Base-by-base conservation (phyloP, 2,113 vertebrate genomes). In the Sialia sialis region DNA sequence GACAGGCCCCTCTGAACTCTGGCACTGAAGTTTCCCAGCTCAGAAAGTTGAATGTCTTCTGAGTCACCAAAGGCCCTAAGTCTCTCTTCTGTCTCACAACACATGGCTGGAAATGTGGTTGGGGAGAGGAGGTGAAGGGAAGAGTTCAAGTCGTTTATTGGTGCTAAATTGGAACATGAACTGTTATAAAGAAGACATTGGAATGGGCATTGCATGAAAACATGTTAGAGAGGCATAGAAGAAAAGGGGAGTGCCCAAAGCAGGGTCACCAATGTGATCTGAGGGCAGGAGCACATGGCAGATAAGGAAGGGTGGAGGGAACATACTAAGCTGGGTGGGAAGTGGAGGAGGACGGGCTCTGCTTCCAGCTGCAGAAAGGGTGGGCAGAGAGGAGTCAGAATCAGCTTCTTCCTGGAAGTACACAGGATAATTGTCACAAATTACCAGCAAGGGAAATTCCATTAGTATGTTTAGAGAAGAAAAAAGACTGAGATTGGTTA, bases 381-480 rank as follows among this genome's bases (percentile, higher is more conserved):
- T 73, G 46, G 14, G 11, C 30, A 3, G 58, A 88, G 21, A 83
- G 30, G 52, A 87, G 58, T 18, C 63, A 43, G 32, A 41, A 22
- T 19, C 80, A 70, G 55, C 38, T 46, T 77, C 38, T 51, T 67
- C 77, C 70, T 12, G 2, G 58, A 83, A 81, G 26, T 68, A 8
- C 29, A 34, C 44, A 38, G 55, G 32, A 23, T 66, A 75, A 68
- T 54, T 38, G 54, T 72, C 82, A 90, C 32, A 88, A 69, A 83
- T 60, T 77, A 82, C 70, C 70, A 81, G 52, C 32, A 76, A 73
- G 54, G 70, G 70, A 94, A 95, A 95, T 93, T 92, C 90, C 68
- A 34, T 78, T 76, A 32, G 4, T 64, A 18, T 80, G 56, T 76
- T 87, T 41, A 22, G 25, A 68, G 34, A 49, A 55, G 67, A 68